Evolutionary conservation across 2,797 vertebrate genomes (phyloP), one percentile per base, ranked within the genome.

Genomic region (Enteromius radiatus): DNA sequence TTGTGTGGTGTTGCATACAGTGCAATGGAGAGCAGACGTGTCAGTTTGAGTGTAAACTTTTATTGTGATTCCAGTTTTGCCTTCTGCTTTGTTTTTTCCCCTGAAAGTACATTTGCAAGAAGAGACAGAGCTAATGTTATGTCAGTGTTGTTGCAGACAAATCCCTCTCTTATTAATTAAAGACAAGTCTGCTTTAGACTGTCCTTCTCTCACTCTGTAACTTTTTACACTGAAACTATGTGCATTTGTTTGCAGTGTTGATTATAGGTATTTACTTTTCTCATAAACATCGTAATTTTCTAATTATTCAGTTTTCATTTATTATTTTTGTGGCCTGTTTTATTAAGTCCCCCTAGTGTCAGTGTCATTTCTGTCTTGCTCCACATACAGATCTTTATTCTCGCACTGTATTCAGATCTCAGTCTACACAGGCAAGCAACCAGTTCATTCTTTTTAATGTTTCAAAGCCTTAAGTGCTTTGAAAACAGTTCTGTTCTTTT

Each of bases 131-230:
- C 86, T 89, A 73, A 87, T 87, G 73, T 73, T 79, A 79, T 76
- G 79, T 87, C 89, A 90, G 88, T 84, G 89, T 38, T 78, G 76
- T 79, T 33, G 75, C 86, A 86, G 87, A 82, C 86, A 84, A 80
- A 82, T 89, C 88, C 41, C 77, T 67, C 52, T 85, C 87, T 85
- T 85, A 83, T 91, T 92, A 91, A 92, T 91, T 91, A 91, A 83
- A 78, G 64, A 81, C 41, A 78, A 61, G 59, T 15, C 36, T 71
- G 56, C 77, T 84, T 83, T 85, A 83, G 70, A 88, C 84, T 84
- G 87, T 84, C 64, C 71, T 64, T 74, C 54, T 73, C 14, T 36
- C 31, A 56, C 26, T 79, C 59, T 73, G 67, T 82, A 74, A 52
- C 80, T 84, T 85, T 49, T 70, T 56, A 33, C 6, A 63, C 64